A percentile compares a stretch with the other conserved stretches of the same genome.
Evolutionary conservation across 1,140 invertebrate genomes (phyloP).

Genomic region (Oreohelix idahoensis): DNA sequence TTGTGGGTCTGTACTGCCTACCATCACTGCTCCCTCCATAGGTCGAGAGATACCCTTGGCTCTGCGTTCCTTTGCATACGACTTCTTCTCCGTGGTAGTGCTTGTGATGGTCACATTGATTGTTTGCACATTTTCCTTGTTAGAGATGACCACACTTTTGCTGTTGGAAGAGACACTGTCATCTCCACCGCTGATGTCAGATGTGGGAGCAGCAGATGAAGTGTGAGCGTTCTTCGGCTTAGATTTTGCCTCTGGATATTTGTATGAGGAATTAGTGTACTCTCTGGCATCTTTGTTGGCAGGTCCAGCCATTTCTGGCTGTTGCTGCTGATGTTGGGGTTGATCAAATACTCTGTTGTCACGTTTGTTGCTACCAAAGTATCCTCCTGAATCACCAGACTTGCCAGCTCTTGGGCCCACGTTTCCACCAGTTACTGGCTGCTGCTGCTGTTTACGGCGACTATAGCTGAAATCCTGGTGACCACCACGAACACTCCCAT

Average conservation of each 20-base stretch:
- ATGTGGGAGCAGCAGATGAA: not conserved
- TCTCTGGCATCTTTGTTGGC: conserved; percentile 20
- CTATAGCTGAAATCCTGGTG: not conserved
- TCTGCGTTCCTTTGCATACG: conserved; percentile 49
- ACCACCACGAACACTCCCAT: not conserved
- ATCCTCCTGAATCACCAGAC: not conserved
- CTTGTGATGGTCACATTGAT: conserved; percentile 55
- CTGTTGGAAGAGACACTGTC: conserved; percentile 19
- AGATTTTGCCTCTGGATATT: conserved; percentile 10
- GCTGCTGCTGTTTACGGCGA: conserved; percentile 8
- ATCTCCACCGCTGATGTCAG: conserved; percentile 12
- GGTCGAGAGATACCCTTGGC: conserved; percentile 39
- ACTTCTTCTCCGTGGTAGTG: conserved; percentile 53
- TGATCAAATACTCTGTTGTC: not conserved
- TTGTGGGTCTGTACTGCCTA: not conserved
- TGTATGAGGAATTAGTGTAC: conserved; percentile 43
- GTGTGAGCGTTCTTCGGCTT: conserved; percentile 6
- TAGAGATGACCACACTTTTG: conserved; percentile 49
- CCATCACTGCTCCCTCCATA: not conserved
- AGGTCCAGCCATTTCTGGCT: not conserved
- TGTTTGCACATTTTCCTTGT: conserved; percentile 51
- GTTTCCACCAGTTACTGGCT: not conserved
- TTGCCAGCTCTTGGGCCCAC: not conserved
- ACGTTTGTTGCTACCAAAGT: not conserved
- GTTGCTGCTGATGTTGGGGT: conserved; percentile 5